Evolutionary conservation across 2,888 invertebrate species (phyloP).

Genomic region (Cataglyphis cursor): DNA sequence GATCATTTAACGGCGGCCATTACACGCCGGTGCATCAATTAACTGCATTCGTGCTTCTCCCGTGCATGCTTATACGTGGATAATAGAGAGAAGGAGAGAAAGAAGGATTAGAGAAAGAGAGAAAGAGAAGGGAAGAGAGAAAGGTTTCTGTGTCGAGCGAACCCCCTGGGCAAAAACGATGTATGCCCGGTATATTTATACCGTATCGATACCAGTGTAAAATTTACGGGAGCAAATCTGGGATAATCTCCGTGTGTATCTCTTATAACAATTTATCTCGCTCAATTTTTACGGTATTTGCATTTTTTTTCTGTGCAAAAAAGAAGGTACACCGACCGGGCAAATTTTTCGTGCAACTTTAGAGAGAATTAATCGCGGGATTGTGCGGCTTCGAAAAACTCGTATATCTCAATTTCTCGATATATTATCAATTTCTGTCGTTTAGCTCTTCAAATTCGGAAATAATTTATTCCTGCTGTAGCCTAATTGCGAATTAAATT

Average conservation of each 20-base stretch:
- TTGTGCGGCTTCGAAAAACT: not conserved
- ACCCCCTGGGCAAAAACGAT: constrained; percentile 68
- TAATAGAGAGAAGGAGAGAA: constrained; percentile 4
- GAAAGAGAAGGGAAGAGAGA: constrained; percentile 67
- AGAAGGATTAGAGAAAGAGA: constrained; percentile 67
- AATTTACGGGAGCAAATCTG: constrained; percentile 15
- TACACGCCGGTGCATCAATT: constrained; percentile 77
- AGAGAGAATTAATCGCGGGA: not conserved
- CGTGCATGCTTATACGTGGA: constrained; percentile 30
- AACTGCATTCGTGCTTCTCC: constrained; percentile 62
- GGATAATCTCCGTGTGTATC: not conserved
- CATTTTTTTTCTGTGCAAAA: not conserved
- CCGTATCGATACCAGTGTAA: not conserved
- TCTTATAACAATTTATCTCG: constrained; percentile 12
- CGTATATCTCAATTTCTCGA: not conserved
- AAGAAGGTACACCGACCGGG: not conserved
- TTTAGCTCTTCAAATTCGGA: not conserved
- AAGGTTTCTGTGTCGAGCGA: constrained; percentile 78
- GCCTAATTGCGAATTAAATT: not conserved
- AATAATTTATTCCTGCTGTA: not conserved
- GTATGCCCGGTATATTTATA: not conserved
- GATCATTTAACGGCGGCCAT: constrained; percentile 72
- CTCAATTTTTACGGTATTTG: not conserved
- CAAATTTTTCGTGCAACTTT: not conserved
- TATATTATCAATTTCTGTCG: not conserved